Percentiles rank a stretch among this genome's conserved stretches.
These are phyloP conservation scores for Mormyrus hasselquistii DNA, from an alignment of 2,797 vertebrate species.

Conservation along the genomic window DNA sequence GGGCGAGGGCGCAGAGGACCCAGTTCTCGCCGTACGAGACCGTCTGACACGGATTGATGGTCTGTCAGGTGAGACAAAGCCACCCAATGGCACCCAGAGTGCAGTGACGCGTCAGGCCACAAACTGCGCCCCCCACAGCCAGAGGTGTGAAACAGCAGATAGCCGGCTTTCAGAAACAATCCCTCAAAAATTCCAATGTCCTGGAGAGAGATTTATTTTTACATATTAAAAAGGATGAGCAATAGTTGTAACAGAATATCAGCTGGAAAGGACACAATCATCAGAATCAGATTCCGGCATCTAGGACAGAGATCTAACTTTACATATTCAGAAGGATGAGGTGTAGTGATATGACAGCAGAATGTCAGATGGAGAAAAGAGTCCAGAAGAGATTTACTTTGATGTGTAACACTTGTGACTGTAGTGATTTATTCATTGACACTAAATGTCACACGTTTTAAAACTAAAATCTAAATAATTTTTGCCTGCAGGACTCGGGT, in stretches of 20 bases:
- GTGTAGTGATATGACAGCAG: background rate
- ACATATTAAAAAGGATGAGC: conserved; percentile 7
- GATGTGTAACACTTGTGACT: background rate
- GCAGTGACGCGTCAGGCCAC: background rate
- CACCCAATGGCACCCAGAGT: background rate
- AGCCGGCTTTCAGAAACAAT: background rate
- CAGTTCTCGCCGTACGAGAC: background rate
- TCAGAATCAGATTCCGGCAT: background rate
- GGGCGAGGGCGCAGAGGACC: background rate
- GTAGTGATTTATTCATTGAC: background rate
- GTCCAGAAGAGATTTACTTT: background rate
- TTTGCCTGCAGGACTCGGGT: background rate
- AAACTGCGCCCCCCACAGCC: background rate
- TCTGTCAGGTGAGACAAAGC: background rate
- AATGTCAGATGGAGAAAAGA: background rate
- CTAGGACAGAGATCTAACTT: background rate
- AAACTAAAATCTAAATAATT: background rate
- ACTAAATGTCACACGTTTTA: background rate
- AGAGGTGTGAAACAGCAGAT: background rate
- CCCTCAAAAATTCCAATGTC: background rate
- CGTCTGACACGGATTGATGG: background rate
- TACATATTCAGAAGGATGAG: background rate
- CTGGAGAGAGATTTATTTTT: background rate
- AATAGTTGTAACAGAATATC: background rate
- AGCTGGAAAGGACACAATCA: background rate